Evolutionary conservation across 2,888 invertebrate genomes (phyloP), one percentile per base, ranked within the genome.

Genomic region (Xestoiulus laeticollis): DNA sequence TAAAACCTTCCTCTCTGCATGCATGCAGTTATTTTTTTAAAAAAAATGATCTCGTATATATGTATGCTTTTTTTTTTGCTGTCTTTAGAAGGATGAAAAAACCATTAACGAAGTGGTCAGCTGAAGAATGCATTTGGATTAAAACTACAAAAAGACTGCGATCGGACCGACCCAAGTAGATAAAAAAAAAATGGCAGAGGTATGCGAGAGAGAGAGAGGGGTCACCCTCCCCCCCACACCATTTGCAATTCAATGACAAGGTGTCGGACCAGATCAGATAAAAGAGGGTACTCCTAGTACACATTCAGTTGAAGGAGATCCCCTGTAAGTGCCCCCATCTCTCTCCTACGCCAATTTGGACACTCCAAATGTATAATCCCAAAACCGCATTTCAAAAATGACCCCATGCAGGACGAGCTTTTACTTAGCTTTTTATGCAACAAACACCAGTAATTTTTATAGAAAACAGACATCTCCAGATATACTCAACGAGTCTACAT

Each of bases 251-350:
- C 82, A 82, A 87, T 82, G 82, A 82, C 87, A 82, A 87, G 16
- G n/a, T 88, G 83, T 68, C 33, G 82, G 59, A 22, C 87, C 33
- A 85, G 88, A 89, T 86, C 48, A 86, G 86, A 86, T 86, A 86
- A 86, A 53, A 16, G 53, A 85, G 38, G 85, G 85, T 85, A 43
- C 85, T 43, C 85, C 26, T 85, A 22, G 38, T 85, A n/a, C 38
- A 53, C 32, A 53, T 44, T 12, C 26, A 44, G 32, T n/a, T 14
- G 86, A 14, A 86, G 86, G 53, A 44, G 48, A 85, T 85, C 85
- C 85, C 38, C 44, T 44, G 22, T 85, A 44, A 43, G 44, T 44
- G 43, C 44, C 85, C 85, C 85, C 85, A 43, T 85, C 85, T 44
- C 84, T 84, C 44, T 44, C 85, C 85, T 44, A 85, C 85, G 78